phyloP scores from a whole-genome alignment of 2,797 vertebrate species.

The Spea hammondii region DNA sequence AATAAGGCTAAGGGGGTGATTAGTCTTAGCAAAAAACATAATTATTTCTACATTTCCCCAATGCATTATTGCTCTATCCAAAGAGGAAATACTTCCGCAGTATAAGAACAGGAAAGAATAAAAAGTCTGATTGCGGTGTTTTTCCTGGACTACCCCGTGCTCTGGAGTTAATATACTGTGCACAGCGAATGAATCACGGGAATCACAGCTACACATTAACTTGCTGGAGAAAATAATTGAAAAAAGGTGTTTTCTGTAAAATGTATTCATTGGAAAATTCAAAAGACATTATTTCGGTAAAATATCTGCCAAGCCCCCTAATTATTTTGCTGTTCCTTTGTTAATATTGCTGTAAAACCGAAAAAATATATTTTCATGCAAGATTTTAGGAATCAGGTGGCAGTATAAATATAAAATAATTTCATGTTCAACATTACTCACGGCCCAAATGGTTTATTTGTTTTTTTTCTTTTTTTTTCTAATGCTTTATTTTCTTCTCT shows the following conservation, averaged over 20 bases:
- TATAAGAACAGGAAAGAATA: constrained; percentile 2
- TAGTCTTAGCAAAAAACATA: too few species aligned
- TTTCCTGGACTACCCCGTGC: constrained; percentile 18
- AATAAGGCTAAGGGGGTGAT: too few species aligned
- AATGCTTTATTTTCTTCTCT: constrained; percentile 1
- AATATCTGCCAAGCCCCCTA: constrained; percentile 43
- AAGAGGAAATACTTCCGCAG: background rate
- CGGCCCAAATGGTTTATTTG: constrained; percentile 33
- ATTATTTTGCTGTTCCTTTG: constrained; percentile 39
- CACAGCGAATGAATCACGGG: constrained; percentile 36
- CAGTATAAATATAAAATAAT: constrained; percentile 32
- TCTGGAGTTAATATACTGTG: constrained; percentile 37
- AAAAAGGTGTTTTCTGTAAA: constrained; percentile 39
- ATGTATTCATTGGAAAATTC: constrained; percentile 47
- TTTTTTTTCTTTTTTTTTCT: constrained; percentile 3
- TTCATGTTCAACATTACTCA: constrained; percentile 23
- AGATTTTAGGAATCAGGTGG: constrained; percentile 8
- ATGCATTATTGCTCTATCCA: background rate
- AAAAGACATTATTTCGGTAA: constrained; percentile 46
- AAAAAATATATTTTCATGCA: constrained; percentile 24
- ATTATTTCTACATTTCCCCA: background rate
- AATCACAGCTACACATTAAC: constrained; percentile 31
- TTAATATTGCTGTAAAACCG: constrained; percentile 38
- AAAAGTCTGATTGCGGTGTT: constrained; percentile 3
- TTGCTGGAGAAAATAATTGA: constrained; percentile 41